These are phyloP conservation scores for Galleria mellonella DNA, from an alignment of 1,140 invertebrate species.

Conservation along the genomic window DNA sequence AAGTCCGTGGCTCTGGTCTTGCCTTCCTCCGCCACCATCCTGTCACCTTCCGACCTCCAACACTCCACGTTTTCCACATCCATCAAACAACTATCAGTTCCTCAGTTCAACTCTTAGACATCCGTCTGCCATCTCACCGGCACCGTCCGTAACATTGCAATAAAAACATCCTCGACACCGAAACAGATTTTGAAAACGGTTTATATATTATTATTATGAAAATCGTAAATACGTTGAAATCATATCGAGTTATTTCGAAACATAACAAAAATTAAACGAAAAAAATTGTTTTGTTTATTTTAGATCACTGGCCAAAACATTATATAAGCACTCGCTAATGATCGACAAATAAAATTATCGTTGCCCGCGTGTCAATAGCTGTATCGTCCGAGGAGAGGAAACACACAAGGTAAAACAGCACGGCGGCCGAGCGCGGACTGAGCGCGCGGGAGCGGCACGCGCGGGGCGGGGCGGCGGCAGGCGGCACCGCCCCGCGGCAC, in stretches of 20 bases:
- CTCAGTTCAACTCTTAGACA: conserved; percentile 21
- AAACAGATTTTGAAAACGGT: neutral
- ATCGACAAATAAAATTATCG: no score
- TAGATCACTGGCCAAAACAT: no score
- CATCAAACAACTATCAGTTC: conserved; percentile 46
- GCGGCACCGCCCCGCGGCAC: conserved; percentile 35
- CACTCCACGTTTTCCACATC: conserved; percentile 61
- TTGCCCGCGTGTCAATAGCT: conserved; percentile 2
- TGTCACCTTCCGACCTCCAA: conserved; percentile 72
- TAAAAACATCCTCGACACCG: neutral
- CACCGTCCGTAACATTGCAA: conserved; percentile 43
- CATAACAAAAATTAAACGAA: no score
- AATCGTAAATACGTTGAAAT: no score
- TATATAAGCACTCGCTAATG: no score
- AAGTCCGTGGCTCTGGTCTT: conserved; percentile 87
- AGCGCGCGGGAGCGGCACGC: conserved; percentile 30
- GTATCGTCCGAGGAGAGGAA: conserved; percentile 7
- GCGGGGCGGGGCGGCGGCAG: conserved; percentile 23
- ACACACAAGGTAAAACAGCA: conserved; percentile 49
- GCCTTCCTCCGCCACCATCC: conserved; percentile 75
- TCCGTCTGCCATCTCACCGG: conserved; percentile 32
- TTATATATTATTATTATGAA: no score
- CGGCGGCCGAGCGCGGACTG: conserved; percentile 64
- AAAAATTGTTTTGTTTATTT: no score
- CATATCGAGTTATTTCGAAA: no score